Evolutionary conservation across 2,797 vertebrate genomes (phyloP).

Genomic region (Bryconaethiops microstoma): DNA sequence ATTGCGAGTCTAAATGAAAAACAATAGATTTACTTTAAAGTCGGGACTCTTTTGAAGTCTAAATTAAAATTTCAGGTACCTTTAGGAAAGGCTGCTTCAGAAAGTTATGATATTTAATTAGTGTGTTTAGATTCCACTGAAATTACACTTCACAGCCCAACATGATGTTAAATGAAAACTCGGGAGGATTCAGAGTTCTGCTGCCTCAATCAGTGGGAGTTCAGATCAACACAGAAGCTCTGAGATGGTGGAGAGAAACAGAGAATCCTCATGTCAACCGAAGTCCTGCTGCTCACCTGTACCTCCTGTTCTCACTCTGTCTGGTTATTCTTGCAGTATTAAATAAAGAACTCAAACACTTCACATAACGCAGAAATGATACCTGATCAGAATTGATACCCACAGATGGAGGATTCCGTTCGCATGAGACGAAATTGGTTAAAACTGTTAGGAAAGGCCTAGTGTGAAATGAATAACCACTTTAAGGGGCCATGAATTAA

Average conservation of each 20-base stretch:
- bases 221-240: constrained; percentile 21
- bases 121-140: constrained; percentile 80
- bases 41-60: constrained; percentile 84
- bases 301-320: neutral
- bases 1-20: constrained; percentile 86
- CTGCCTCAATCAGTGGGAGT: constrained; percentile 43
- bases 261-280: constrained; percentile 5
- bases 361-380: neutral
- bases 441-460: neutral
- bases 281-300: neutral
- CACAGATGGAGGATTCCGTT: no score
- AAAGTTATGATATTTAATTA: constrained; percentile 87
- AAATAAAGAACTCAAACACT: neutral
- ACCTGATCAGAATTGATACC: no score
- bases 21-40: constrained; percentile 89
- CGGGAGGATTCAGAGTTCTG: constrained; percentile 62
- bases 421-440: no score
- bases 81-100: constrained; percentile 78
- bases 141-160: constrained; percentile 77
- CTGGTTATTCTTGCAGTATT: neutral
- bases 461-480: no score
- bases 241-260: constrained; percentile 4
- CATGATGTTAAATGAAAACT: constrained; percentile 71
- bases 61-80: constrained; percentile 87
- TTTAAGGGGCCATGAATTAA: no score